A percentile compares a stretch with the other conserved stretches of the same genome.
Evolutionary conservation across 2,113 vertebrate genomes (phyloP).

Genomic region (Lasiurus cinereus): DNA sequence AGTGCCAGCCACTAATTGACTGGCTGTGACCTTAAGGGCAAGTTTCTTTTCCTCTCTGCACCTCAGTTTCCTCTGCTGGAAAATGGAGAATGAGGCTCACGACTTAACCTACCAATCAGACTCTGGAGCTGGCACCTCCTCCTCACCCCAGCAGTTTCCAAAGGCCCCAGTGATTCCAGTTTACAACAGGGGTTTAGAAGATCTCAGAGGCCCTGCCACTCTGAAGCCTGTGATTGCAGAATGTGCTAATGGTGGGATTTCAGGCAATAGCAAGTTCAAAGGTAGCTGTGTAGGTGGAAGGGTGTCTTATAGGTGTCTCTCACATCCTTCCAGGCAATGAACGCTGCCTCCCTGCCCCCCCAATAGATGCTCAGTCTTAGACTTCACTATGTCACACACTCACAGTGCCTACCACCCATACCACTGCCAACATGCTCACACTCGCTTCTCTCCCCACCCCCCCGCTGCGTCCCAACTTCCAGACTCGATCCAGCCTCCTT

Average conservation of each 20-base stretch:
- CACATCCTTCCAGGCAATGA: not conserved
- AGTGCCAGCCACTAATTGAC: not conserved
- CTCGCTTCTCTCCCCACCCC: no score
- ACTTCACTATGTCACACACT: no score
- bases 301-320: not conserved
- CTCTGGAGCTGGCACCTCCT: not conserved
- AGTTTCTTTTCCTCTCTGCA: not conserved
- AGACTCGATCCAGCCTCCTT: not conserved
- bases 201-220: not conserved
- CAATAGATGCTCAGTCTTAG: not conserved
- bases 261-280: not conserved
- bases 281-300: not conserved
- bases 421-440: not conserved
- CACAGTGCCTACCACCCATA: not conserved
- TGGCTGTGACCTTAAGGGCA: not conserved
- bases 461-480: not conserved
- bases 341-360: rapidly evolving
- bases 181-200: no score
- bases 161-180: not conserved
- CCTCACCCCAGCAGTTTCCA: not conserved
- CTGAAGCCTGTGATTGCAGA: not conserved
- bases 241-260: not conserved
- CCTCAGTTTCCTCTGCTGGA: conserved; percentile 40
- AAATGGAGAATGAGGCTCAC: not conserved
- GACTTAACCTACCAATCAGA: not conserved